Percentiles rank a stretch among this genome's conserved stretches.
Conservation (phyloP, 2,113 vertebrate species). For the Entomyzon cyanotis region DNA sequence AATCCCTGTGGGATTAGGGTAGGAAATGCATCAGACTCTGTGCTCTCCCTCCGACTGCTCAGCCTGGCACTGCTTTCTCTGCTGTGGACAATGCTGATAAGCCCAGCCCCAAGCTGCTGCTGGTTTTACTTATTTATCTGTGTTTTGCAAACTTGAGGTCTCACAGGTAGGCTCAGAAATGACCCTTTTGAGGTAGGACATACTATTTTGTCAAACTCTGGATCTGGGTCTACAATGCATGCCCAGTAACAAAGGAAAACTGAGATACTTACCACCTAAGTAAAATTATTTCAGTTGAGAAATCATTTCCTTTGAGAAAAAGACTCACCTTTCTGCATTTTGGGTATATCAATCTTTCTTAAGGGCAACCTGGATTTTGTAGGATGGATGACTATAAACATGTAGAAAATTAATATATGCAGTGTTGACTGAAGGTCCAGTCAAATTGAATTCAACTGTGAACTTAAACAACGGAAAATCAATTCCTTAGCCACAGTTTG, state of each 20-base stretch:
- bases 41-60: background rate
- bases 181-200: rapidly evolving
- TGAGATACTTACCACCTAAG: background rate
- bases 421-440: background rate
- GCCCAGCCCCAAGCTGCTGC: background rate
- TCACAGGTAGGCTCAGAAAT: background rate
- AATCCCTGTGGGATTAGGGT: background rate
- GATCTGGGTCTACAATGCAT: rapidly evolving
- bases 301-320: background rate
- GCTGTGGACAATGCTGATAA: background rate
- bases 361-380: background rate
- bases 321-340: background rate
- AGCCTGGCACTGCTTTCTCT: background rate
- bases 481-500: background rate
- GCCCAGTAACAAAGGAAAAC: background rate
- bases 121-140: background rate
- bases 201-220: background rate
- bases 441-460: background rate
- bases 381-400: background rate
- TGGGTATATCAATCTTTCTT: background rate
- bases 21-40: background rate
- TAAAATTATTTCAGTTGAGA: background rate
- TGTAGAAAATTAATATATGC: background rate
- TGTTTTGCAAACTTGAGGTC: background rate
- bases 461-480: background rate